Conservation (phyloP, 2,888 invertebrate species). For the Drosophila antonietae region DNA sequence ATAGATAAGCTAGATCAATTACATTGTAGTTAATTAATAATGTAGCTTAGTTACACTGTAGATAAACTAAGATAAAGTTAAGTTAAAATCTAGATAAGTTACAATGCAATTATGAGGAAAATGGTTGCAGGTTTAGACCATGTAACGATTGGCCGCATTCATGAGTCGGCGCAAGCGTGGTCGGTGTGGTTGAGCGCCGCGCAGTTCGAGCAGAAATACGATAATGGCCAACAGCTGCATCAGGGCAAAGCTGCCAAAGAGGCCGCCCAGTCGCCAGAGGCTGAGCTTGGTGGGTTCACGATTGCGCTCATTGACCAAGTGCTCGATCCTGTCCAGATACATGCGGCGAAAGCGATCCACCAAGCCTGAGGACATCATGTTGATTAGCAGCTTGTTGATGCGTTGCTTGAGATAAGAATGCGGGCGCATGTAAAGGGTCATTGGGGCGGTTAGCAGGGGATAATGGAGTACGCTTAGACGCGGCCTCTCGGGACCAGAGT, state of each 20-base stretch:
- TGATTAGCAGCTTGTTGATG: constrained; percentile 64
- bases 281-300: constrained; percentile 63
- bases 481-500: constrained; percentile 35
- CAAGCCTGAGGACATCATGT: constrained; percentile 74
- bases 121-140: constrained; percentile 15
- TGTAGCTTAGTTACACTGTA: background rate
- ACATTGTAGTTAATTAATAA: background rate
- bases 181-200: constrained; percentile 15
- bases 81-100: background rate
- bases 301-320: background rate
- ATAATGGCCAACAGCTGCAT: constrained; percentile 55
- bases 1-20: background rate
- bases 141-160: constrained; percentile 41
- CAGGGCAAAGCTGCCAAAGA: constrained; percentile 62
- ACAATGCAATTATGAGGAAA: too few species aligned
- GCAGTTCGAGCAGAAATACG: constrained; percentile 72
- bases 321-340: constrained; percentile 60
- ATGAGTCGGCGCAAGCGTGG: constrained; percentile 36
- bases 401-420: constrained; percentile 70
- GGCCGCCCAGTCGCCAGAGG: constrained; percentile 63
- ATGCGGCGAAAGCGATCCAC: constrained; percentile 57
- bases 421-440: constrained; percentile 77
- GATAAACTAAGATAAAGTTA: background rate
- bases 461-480: constrained; percentile 54
- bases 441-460: constrained; percentile 64